Evolutionary conservation across 1,140 invertebrate genomes (phyloP), one percentile per base, ranked within the genome.

Genomic region (Stenopsyche tienmushanensis): DNA sequence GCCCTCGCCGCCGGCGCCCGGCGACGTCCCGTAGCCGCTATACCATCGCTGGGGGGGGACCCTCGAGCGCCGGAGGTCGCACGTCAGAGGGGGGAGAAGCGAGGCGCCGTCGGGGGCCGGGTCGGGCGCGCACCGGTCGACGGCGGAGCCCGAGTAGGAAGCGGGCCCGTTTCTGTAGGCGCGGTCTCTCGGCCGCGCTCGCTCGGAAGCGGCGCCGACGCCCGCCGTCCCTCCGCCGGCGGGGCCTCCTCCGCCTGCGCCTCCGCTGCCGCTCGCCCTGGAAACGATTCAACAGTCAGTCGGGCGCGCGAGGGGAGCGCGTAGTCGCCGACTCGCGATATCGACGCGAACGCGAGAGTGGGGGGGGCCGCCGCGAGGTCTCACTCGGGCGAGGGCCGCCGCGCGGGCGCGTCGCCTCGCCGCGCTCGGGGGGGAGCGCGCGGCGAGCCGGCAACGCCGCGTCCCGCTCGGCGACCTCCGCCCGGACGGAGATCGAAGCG

Each of bases 171-270:
- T 73, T 55, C 66, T 57, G 34, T 69, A 69, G 23, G 57, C 50
- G 29, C 67, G 47, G 21, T 66, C 63, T n/a, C 67, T 41, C 66
- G 63, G 77, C 75, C 67, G 78, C 74, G 45, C 75, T 76, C 65
- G 74, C 74, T 66, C 70, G 74, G 78, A 49, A 74, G n/a, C n/a
- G 78, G 69, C 5, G 69, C 24, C 18, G 70, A 25, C 71, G 76
- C 23, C 64, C 17, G 71, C 76, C 20, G 76, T 78, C 78, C 66
- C 74, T 76, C 18, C 76, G 77, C 59, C 71, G 72, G 29, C 23
- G 67, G 24, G 71, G 76, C 20, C 76, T 78, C 66, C 74, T 76
- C 18, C 76, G 77, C 59, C 71, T 72, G 29, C 75, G 73, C 45
- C 74, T 73, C 53, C 75, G 74, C 65, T 73, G 73, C 13, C 71